These are phyloP conservation scores for Pararge aegeria DNA, from an alignment of 1,140 invertebrate genomes.

Conservation along the genomic window DNA sequence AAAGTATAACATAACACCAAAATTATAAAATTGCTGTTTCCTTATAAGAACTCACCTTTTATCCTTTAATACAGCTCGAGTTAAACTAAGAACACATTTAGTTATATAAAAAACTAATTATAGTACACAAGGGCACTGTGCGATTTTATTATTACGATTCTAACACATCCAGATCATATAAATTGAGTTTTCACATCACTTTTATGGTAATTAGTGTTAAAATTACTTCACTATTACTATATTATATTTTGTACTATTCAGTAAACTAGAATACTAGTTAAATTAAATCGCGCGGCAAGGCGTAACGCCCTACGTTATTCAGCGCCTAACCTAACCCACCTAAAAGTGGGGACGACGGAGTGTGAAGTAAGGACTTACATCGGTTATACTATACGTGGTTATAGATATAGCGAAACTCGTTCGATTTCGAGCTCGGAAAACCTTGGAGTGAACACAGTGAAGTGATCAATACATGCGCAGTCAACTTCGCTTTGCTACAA, in stretches of 20 bases:
- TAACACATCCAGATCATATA: background rate
- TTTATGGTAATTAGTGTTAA: slow-evolving; percentile 24
- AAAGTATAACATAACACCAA: background rate
- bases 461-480: slow-evolving; percentile 8
- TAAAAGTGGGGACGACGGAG: slow-evolving; percentile 3
- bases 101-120: slow-evolving; percentile 50
- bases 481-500: slow-evolving; percentile 6
- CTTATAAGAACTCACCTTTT: slow-evolving; percentile 38
- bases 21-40: slow-evolving; percentile 8
- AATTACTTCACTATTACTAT: slow-evolving; percentile 8
- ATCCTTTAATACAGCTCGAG: slow-evolving; percentile 29
- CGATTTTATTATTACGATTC: background rate
- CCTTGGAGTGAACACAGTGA: slow-evolving; percentile 7
- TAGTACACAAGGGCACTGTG: slow-evolving; percentile 44
- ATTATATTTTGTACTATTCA: slow-evolving; percentile 14
- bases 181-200: slow-evolving; percentile 35
- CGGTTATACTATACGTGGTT: too few species aligned
- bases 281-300: slow-evolving; percentile 27
- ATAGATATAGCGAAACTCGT: too few species aligned
- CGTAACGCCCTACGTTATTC: slow-evolving; percentile 30
- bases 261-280: slow-evolving; percentile 32
- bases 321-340: too few species aligned
- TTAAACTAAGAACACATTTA: slow-evolving; percentile 45
- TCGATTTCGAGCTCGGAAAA: slow-evolving; percentile 25
- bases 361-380: slow-evolving; percentile 22